Evolutionary conservation across 2,888 invertebrate species (phyloP).

Genomic region (Leptinotarsa peninsularis): DNA sequence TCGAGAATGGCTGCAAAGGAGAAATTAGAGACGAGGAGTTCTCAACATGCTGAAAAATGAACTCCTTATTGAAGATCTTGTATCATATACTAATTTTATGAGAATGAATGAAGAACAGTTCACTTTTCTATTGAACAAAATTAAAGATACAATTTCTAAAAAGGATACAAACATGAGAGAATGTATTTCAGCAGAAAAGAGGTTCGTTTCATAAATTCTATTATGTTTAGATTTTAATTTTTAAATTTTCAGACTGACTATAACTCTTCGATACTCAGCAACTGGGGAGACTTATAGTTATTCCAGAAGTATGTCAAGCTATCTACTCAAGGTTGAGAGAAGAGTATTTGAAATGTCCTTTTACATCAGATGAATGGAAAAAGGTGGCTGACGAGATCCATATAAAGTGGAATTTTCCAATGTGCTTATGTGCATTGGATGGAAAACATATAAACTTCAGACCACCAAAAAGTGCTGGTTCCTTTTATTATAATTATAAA

Average conservation of each 20-base stretch:
- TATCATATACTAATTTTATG: neutral
- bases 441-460: slow-evolving; percentile 24
- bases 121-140: neutral
- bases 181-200: slow-evolving; percentile 15
- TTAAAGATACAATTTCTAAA: neutral
- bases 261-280: slow-evolving; percentile 10
- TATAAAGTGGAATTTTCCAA: slow-evolving; percentile 21
- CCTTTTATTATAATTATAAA: slow-evolving; percentile 26
- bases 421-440: slow-evolving; percentile 22
- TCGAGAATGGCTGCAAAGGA: slow-evolving; percentile 3
- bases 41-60: slow-evolving; percentile 11
- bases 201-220: neutral
- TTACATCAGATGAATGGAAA: slow-evolving; percentile 16
- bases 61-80: neutral
- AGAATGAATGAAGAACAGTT: slow-evolving; percentile 12
- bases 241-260: slow-evolving; percentile 5
- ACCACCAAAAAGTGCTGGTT: slow-evolving; percentile 21
- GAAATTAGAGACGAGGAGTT: neutral
- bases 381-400: slow-evolving; percentile 12
- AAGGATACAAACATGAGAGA: slow-evolving; percentile 18
- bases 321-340: slow-evolving; percentile 10
- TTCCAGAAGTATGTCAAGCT: slow-evolving; percentile 22
- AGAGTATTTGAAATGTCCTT: neutral
- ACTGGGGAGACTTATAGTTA: slow-evolving; percentile 13
- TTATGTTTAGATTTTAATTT: neutral